Base-by-base conservation (phyloP, 1,140 invertebrate species). In the Streblospio benedicti region DNA sequence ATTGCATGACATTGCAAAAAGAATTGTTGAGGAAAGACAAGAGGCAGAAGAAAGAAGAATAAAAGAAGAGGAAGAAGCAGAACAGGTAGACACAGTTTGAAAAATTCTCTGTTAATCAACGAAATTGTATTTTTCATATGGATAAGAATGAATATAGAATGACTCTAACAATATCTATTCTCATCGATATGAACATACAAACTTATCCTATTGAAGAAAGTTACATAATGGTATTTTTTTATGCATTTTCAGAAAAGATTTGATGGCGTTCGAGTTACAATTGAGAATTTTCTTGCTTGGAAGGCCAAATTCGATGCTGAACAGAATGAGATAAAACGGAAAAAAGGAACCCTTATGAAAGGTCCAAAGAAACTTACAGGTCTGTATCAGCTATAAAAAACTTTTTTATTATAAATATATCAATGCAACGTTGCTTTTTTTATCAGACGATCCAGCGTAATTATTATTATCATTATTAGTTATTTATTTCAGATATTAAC, bases 251-350 rank as follows among this genome's bases (percentile, higher is more conserved):
- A 92, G 86, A 92, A 90, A 87, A 84, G 87, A 69, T 95, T 96
- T 82, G 92, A 96, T 80, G 94, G 94, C 27, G 97, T 93, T 1
- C 81, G 86, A 71, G 94, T 97, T 0, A 91, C 91, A 1, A 89
- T 97, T 2, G 94, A 98, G 80, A 87, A 89, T n/a, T 99, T 99
- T 76, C 76, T 97, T 60, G 85, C 83, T 35, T 99, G 95, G 95
- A 94, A 95, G 74, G 83, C 85, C 57, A 85, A 87, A 62, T 99
- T 97, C 83, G 93, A 98, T 77, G 83, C 85, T 51, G 92, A 96
- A 77, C 87, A 88, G 76, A 85, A 85, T 18, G 85, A 88, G 55
- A 79, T 85, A n/a, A 87, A 87, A 44, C 58, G 61, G 31, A 18
- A 59, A 25, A 68, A 74, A 68, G 85, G 87, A 70, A 83, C 84